These are phyloP conservation scores for Mionectes olivaceus DNA, from an alignment of 2,797 vertebrate species.

Conservation along the genomic window DNA sequence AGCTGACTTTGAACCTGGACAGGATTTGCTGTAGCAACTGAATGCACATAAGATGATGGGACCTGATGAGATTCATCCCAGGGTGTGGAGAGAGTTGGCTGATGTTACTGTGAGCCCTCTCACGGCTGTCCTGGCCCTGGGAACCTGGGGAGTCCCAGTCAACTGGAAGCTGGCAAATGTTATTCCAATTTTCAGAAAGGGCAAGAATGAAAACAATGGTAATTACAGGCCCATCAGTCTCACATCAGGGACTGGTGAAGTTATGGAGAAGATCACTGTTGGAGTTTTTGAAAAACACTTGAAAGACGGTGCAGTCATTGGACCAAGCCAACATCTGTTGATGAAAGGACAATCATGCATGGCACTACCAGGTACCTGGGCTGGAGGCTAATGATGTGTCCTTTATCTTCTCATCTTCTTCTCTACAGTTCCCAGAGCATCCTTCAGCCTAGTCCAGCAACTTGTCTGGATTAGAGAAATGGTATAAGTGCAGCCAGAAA, in stretches of 20 bases:
- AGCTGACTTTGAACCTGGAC: background rate
- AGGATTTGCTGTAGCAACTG: background rate
- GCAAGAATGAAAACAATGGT: background rate
- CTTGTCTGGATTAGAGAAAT: background rate
- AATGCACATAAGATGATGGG: background rate
- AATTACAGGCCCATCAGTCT: background rate
- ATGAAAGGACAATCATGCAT: background rate
- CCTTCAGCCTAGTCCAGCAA: background rate
- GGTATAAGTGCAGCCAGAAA: background rate
- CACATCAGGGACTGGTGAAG: background rate
- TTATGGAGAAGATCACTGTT: conserved; percentile 1
- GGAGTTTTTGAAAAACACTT: background rate
- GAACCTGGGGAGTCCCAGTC: background rate
- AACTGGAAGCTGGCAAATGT: background rate
- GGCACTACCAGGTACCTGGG: background rate
- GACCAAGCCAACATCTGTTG: background rate
- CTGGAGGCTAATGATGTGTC: background rate
- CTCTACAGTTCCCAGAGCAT: background rate
- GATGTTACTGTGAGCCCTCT: background rate
- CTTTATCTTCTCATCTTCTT: background rate
- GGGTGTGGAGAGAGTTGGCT: background rate
- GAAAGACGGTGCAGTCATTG: background rate
- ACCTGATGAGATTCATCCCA: background rate
- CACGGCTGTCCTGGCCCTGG: background rate
- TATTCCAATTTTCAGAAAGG: background rate